Evolutionary conservation across 2,888 invertebrate genomes (phyloP).

Genomic region (Seira musarum): DNA sequence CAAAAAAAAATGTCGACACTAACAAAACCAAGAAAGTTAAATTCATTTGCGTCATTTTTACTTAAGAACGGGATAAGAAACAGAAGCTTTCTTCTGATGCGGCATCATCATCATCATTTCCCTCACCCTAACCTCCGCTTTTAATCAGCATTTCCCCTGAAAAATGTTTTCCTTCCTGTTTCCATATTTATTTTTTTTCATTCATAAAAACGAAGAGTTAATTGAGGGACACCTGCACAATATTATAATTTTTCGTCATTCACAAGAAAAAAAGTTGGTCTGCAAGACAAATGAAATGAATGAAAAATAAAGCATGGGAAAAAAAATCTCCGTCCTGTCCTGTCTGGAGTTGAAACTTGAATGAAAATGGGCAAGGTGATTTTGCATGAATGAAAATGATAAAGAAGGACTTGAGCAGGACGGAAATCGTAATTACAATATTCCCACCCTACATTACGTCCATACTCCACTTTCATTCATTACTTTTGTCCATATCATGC

Average conservation of each 20-base stretch:
- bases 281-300: constrained; percentile 46
- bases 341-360: background rate
- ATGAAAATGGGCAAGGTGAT: constrained; percentile 14
- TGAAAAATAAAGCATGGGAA: constrained; percentile 21
- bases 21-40: constrained; percentile 8
- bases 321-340: background rate
- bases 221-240: constrained; percentile 33
- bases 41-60: constrained; percentile 2
- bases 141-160: constrained; percentile 42
- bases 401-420: constrained; percentile 8
- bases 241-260: constrained; percentile 29
- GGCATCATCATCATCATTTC: background rate
- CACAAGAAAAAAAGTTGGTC: constrained; percentile 42
- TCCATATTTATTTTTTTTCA: constrained; percentile 21
- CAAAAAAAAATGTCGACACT: background rate
- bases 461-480: background rate
- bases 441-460: background rate
- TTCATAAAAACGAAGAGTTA: constrained; percentile 44
- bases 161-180: constrained; percentile 17
- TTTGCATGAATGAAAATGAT: constrained; percentile 50
- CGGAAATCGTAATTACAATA: constrained; percentile 48
- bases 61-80: constrained; percentile 36
- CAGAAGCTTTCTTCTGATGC: constrained; percentile 17
- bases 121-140: background rate
- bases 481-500: constrained; percentile 32